Percentiles rank a stretch among this genome's conserved stretches.
These are phyloP conservation scores for Aythya baeri DNA, from an alignment of 2,113 vertebrate genomes.

Conservation along the genomic window DNA sequence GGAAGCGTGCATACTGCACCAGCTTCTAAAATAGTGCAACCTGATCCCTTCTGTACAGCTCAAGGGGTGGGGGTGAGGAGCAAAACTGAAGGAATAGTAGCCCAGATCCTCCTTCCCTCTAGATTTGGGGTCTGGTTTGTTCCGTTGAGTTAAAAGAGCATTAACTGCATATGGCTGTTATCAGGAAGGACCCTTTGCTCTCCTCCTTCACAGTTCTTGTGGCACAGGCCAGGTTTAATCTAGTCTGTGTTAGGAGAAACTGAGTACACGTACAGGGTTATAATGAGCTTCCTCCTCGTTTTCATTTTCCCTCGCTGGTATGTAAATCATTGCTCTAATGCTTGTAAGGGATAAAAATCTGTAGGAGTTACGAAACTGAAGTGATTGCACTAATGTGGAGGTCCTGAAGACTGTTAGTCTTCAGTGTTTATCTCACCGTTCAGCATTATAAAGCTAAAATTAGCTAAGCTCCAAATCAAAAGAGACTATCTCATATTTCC, in stretches of 20 bases:
- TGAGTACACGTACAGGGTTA: neutral
- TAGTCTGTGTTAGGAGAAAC: neutral
- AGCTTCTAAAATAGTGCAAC: constrained; percentile 61
- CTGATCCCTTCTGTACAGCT: constrained; percentile 48
- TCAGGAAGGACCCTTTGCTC: neutral
- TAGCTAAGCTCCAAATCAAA: neutral
- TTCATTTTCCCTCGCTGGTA: constrained; percentile 44
- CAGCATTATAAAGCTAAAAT: neutral
- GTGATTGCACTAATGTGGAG: neutral
- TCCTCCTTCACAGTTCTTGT: neutral
- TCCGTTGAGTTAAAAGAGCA: neutral
- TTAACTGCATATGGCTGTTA: neutral
- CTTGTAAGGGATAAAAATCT: constrained; percentile 41
- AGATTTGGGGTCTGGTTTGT: constrained; percentile 19
- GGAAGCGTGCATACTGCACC: neutral
- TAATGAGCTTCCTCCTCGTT: constrained; percentile 52
- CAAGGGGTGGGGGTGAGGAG: constrained; percentile 5
- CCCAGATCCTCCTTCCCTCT: constrained; percentile 18
- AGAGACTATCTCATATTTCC: neutral
- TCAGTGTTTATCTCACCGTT: neutral
- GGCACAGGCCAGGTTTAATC: constrained; percentile 14
- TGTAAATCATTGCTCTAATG: constrained; percentile 28
- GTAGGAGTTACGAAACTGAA: constrained; percentile 42
- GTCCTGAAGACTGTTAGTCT: neutral
- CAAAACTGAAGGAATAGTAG: neutral